These are phyloP conservation scores for Leucopsar rothschildi DNA, from an alignment of 2,113 vertebrate species.

Conservation along the genomic window DNA sequence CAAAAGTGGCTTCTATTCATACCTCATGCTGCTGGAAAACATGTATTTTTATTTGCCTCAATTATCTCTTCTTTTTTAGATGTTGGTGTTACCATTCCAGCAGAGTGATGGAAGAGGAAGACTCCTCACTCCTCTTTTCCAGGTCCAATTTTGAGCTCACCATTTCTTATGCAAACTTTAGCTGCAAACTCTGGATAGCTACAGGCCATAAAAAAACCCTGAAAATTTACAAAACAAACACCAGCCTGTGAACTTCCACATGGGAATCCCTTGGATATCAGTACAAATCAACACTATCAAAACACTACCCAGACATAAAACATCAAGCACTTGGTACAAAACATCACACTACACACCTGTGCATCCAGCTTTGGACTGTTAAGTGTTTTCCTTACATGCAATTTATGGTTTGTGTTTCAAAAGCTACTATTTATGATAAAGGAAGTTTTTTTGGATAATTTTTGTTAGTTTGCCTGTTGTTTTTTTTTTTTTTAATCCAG, in stretches of 20 bases:
- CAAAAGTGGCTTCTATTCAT: not conserved
- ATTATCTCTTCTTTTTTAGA: fast-evolving
- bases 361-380: not conserved
- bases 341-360: not conserved
- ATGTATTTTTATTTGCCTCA: not conserved
- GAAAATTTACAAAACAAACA: not conserved
- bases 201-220: not conserved
- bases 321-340: not conserved
- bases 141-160: not conserved
- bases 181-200: not conserved
- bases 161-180: not conserved
- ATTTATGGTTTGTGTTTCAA: not conserved
- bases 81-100: not conserved
- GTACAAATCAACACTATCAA: not conserved
- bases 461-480: not conserved
- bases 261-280: not conserved
- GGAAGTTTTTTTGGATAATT: fast-evolving
- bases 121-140: not conserved
- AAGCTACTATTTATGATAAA: not conserved
- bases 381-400: not conserved
- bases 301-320: not conserved
- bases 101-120: not conserved
- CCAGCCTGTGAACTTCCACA: not conserved
- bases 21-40: not conserved
- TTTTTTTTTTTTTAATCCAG: not conserved